phyloP scores from a whole-genome alignment of 2,888 invertebrate species.

The Eristalinus sepulchralis region DNA sequence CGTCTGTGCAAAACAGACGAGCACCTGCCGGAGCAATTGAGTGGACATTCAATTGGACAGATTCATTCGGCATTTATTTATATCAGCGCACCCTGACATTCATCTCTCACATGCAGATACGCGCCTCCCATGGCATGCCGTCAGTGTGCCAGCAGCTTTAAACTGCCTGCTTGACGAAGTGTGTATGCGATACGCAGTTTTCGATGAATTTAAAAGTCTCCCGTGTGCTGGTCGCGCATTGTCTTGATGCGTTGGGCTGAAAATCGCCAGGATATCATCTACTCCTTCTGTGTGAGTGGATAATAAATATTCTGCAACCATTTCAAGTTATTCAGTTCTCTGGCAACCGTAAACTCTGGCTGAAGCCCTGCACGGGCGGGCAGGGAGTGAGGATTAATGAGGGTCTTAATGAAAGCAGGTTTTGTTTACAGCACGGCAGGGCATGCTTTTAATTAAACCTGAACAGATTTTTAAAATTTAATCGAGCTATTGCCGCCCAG shows the following conservation, averaged over 20 bases:
- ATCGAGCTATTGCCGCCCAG: not conserved
- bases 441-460: not conserved
- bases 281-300: not conserved
- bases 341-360: not conserved
- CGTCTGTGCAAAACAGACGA: constrained; percentile 16
- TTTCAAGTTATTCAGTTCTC: not conserved
- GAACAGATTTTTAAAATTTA: not conserved
- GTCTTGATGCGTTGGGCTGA: not conserved
- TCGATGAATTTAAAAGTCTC: constrained; percentile 37
- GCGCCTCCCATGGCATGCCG: not conserved
- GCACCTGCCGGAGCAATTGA: constrained; percentile 39
- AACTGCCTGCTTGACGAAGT: constrained; percentile 47
- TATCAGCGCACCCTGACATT: constrained; percentile 42
- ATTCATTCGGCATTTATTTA: constrained; percentile 47
- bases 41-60: constrained; percentile 43
- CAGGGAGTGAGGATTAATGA: not conserved
- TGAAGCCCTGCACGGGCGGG: not conserved
- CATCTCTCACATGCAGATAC: constrained; percentile 21
- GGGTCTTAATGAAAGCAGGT: not conserved
- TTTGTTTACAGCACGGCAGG: not conserved
- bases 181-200: constrained; percentile 43
- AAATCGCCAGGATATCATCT: not conserved
- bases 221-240: constrained; percentile 2
- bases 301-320: constrained; percentile 1
- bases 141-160: constrained; percentile 34